Conservation (phyloP, 2,888 invertebrate genomes). For the Lasius fuliginosus region DNA sequence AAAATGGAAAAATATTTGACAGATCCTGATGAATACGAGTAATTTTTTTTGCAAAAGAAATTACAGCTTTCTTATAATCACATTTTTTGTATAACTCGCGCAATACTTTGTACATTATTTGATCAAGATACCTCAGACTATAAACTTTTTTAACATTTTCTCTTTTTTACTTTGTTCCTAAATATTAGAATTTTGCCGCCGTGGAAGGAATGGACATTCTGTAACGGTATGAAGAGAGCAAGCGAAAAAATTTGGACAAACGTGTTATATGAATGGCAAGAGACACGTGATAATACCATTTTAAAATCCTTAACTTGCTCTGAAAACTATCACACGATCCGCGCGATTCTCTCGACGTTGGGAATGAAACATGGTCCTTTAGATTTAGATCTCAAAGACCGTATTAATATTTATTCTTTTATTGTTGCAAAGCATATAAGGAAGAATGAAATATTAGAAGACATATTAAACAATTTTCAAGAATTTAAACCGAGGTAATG, state of each 20-base stretch:
- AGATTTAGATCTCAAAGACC: not conserved
- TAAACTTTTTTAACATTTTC: not conserved
- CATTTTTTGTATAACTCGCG: too few relatives aligned
- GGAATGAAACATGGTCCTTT: not conserved
- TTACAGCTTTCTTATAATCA: not conserved
- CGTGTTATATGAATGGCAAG: not conserved
- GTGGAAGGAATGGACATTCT: not conserved
- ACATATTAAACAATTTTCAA: not conserved
- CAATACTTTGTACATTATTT: too few relatives aligned
- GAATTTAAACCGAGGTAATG: not conserved
- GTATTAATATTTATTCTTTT: not conserved
- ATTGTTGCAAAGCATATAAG: not conserved
- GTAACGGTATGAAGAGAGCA: not conserved
- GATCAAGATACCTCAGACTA: too few relatives aligned
- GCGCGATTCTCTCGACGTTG: accelerated
- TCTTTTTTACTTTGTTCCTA: not conserved
- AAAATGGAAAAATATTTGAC: not conserved
- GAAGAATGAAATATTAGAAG: not conserved
- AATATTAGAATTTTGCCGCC: not conserved
- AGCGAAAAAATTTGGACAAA: not conserved
- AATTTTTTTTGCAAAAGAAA: not conserved
- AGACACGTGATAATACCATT: not conserved
- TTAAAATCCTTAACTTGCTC: not conserved
- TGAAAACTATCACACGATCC: not conserved
- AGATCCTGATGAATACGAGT: not conserved